Percentiles rank a stretch among this genome's conserved stretches.
These are phyloP conservation scores for Andinoacara biseriatus DNA, from an alignment of 2,113 vertebrate species.

Conservation along the genomic window DNA sequence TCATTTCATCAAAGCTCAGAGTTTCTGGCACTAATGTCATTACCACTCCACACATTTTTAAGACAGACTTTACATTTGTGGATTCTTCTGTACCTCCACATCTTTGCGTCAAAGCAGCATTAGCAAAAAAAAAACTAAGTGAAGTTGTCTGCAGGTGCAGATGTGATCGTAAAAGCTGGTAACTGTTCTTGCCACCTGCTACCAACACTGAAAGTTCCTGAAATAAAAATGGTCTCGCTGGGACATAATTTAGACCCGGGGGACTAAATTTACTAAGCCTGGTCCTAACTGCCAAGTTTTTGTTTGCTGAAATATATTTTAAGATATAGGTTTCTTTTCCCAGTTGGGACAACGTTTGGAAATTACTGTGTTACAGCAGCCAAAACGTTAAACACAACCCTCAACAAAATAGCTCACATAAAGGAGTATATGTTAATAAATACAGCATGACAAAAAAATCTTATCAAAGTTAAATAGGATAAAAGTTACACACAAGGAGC, in stretches of 20 bases:
- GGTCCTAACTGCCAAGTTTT: not conserved
- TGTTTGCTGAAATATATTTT: not conserved
- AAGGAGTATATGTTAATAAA: not conserved
- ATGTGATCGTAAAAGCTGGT: not conserved
- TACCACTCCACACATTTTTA: not conserved
- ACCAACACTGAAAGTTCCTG: not conserved
- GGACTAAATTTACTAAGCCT: not conserved
- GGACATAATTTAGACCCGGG: not conserved
- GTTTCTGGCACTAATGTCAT: too few relatives aligned
- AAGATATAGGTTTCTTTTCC: not conserved
- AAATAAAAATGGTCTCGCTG: not conserved
- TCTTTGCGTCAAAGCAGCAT: not conserved
- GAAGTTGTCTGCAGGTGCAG: not conserved
- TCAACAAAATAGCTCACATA: not conserved
- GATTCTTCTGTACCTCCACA: not conserved
- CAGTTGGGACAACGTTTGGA: not conserved
- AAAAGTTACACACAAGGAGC: too few relatives aligned
- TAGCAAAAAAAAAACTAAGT: not conserved
- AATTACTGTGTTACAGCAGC: not conserved
- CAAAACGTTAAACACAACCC: not conserved
- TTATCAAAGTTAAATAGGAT: too few relatives aligned
- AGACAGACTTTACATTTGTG: not conserved
- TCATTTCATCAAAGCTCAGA: too few relatives aligned
- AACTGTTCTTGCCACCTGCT: not conserved
- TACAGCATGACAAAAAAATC: too few relatives aligned